Conservation (phyloP, 2,113 vertebrate species). For the Sander lucioperca region DNA sequence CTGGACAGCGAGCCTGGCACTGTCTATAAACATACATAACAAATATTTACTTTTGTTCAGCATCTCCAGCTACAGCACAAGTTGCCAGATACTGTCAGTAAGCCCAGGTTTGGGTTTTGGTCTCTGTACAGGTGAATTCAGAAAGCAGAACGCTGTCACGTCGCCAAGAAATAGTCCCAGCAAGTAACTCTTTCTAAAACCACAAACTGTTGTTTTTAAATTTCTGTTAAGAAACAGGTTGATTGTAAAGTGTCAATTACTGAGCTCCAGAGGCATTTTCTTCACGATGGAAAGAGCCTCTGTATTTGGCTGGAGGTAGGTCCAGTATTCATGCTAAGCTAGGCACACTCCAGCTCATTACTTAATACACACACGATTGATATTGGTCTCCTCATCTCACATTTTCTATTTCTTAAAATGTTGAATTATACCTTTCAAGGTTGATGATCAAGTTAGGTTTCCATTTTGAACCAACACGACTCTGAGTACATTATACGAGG, state of each 20-base stretch:
- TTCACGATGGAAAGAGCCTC: background rate
- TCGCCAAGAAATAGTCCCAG: no score
- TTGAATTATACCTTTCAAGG: background rate
- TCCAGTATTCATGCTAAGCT: constrained; percentile 6
- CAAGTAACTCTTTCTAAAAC: no score
- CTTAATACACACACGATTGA: background rate
- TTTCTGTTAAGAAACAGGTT: background rate
- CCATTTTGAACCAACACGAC: background rate
- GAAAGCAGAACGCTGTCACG: no score
- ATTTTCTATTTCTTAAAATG: background rate
- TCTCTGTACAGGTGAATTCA: no score
- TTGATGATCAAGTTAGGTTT: background rate
- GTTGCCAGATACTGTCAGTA: no score
- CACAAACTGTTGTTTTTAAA: background rate
- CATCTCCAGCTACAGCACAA: no score
- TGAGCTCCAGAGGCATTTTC: no score
- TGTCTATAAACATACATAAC: no score
- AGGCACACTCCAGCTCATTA: background rate
- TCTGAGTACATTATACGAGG: constrained; percentile 1
- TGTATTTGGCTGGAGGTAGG: background rate
- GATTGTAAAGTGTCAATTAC: constrained; percentile 7
- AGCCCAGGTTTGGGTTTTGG: no score
- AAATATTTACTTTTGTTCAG: no score
- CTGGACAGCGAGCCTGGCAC: no score
- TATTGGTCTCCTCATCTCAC: background rate